phyloP scores from a whole-genome alignment of 1,140 invertebrate species.

The Drosophila pectinifera region DNA sequence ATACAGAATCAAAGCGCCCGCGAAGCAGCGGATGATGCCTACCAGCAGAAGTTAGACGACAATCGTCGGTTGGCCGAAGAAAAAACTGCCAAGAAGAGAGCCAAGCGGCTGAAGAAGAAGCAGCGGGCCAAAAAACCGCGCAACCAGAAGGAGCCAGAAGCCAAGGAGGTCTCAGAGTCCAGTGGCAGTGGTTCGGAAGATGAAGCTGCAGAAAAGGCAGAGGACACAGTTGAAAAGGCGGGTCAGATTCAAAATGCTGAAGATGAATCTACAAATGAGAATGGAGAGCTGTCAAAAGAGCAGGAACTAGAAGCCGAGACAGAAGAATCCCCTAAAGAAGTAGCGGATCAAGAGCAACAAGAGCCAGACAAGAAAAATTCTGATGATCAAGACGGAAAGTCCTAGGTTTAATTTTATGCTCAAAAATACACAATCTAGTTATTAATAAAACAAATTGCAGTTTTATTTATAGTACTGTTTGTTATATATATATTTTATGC shows the following conservation, averaged over 20 bases:
- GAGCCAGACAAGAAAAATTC: background rate
- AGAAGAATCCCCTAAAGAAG: background rate
- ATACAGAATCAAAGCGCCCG: conserved; percentile 93
- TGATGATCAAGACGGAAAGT: background rate
- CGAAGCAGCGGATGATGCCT: conserved; percentile 93
- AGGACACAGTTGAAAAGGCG: background rate
- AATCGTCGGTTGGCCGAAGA: conserved; percentile 92
- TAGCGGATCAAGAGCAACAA: background rate
- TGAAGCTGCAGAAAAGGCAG: background rate
- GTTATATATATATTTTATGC: conserved; percentile 53
- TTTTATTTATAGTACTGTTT: conserved; percentile 57
- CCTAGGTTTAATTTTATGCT: background rate
- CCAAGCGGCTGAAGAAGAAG: conserved; percentile 93
- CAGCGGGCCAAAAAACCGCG: conserved; percentile 79
- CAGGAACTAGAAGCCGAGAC: background rate
- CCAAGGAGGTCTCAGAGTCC: conserved; percentile 28
- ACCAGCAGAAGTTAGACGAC: conserved; percentile 92
- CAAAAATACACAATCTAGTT: conserved; percentile 36
- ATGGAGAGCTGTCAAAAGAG: background rate
- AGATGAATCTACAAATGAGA: background rate
- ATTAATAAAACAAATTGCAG: conserved; percentile 63
- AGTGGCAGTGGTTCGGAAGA: conserved; percentile 47
- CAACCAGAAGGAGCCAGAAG: conserved; percentile 32
- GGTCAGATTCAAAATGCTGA: background rate
- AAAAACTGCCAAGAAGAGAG: conserved; percentile 93